These are phyloP conservation scores for Heterochromis multidens DNA, from an alignment of 2,113 vertebrate species.

Conservation along the genomic window DNA sequence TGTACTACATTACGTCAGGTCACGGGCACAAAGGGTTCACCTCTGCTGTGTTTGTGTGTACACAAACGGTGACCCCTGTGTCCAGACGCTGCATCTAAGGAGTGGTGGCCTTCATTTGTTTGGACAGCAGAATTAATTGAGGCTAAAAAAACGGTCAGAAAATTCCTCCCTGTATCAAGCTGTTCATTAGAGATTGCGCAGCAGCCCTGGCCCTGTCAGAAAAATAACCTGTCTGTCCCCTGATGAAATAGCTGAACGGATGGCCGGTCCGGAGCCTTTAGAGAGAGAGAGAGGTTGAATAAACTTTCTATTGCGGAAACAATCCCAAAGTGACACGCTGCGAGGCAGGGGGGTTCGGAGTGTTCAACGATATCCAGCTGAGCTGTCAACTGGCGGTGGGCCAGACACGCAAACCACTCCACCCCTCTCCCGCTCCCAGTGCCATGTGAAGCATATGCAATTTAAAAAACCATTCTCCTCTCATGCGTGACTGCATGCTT, in stretches of 20 bases:
- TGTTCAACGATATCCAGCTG: constrained; percentile 92
- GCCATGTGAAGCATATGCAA: constrained; percentile 83
- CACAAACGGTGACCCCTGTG: constrained; percentile 81
- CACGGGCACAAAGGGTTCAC: constrained; percentile 33
- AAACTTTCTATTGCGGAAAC: constrained; percentile 92
- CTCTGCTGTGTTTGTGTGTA: constrained; percentile 66
- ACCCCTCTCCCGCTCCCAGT: constrained; percentile 63
- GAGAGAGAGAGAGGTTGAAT: constrained; percentile 90
- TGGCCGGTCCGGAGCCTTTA: constrained; percentile 54
- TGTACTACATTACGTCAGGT: constrained; percentile 42
- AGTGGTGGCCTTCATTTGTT: constrained; percentile 87
- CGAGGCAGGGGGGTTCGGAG: constrained; percentile 77
- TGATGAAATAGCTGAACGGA: constrained; percentile 86
- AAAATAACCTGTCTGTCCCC: constrained; percentile 83
- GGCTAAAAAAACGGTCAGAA: constrained; percentile 85
- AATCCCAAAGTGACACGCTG: constrained; percentile 89
- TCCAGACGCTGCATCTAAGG: constrained; percentile 76
- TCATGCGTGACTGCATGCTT: constrained; percentile 79
- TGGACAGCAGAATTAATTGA: constrained; percentile 96
- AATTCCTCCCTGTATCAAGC: constrained; percentile 85
- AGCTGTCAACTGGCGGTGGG: constrained; percentile 88
- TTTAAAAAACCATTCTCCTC: constrained; percentile 76
- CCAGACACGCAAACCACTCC: constrained; percentile 85
- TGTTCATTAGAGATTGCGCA: constrained; percentile 87
- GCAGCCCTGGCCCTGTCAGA: constrained; percentile 86